These are phyloP conservation scores for Eupsittula cactorum DNA, from an alignment of 2,113 vertebrate genomes.

Conservation along the genomic window DNA sequence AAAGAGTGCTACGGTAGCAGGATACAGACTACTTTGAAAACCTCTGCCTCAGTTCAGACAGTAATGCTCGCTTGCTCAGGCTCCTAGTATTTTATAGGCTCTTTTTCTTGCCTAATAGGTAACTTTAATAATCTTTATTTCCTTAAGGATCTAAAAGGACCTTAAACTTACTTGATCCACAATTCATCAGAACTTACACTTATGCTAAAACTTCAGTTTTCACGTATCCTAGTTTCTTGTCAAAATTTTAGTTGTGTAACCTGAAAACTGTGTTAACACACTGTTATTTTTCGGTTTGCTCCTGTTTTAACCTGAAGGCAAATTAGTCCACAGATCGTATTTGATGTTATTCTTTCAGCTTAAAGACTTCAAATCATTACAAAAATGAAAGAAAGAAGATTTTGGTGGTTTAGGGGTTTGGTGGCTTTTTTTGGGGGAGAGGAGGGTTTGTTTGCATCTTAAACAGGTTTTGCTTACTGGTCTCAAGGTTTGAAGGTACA, in stretches of 20 bases:
- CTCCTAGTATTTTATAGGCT: not conserved
- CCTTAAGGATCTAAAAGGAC: not conserved
- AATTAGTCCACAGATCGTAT: not conserved
- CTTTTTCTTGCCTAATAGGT: not conserved
- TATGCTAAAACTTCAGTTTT: not conserved
- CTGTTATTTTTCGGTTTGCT: not conserved
- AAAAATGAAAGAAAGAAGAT: not conserved
- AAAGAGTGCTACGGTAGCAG: not conserved
- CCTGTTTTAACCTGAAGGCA: not conserved
- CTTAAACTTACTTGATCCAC: not conserved
- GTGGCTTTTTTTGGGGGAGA: rapidly evolving
- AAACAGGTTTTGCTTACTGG: not conserved
- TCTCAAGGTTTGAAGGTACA: constrained; percentile 33
- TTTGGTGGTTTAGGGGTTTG: not conserved
- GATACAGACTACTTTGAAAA: not conserved
- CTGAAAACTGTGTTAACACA: not conserved
- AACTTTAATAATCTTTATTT: not conserved
- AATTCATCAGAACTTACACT: not conserved
- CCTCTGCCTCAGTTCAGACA: not conserved
- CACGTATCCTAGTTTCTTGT: not conserved
- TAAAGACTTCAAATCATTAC: not conserved
- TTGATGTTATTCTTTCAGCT: constrained; percentile 1
- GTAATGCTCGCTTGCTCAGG: not conserved
- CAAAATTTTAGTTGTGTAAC: not conserved
- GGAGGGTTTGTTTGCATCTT: not conserved